Evolutionary conservation across 1,140 invertebrate species (phyloP).

Genomic region (Hylaeus volcanicus): DNA sequence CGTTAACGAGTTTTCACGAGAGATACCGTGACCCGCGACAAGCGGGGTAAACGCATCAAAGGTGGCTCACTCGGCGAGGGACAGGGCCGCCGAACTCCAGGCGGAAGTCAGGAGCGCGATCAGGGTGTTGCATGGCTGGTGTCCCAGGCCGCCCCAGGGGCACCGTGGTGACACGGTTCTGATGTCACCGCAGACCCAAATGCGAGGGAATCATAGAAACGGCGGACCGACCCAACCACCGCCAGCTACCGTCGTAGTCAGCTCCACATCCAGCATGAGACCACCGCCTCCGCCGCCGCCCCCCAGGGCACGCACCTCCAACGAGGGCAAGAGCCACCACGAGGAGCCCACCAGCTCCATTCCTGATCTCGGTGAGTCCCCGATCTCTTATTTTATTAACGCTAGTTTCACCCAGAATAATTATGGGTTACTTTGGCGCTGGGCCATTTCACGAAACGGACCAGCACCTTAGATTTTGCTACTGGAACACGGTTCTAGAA

Average conservation of each 20-base stretch:
- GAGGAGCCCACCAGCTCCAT: slow-evolving; percentile 92
- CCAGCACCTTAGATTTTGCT: too few relatives aligned
- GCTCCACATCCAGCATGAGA: slow-evolving; percentile 80
- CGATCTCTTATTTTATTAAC: background rate
- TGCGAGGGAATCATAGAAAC: slow-evolving; percentile 61
- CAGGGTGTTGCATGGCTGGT: slow-evolving; percentile 79
- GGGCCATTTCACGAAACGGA: too few relatives aligned
- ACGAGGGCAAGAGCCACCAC: slow-evolving; percentile 79
- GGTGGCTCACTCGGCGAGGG: slow-evolving; percentile 78
- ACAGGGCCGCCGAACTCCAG: slow-evolving; percentile 77
- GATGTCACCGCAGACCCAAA: slow-evolving; percentile 77
- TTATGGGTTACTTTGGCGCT: too few relatives aligned
- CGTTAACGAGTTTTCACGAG: slow-evolving; percentile 44
- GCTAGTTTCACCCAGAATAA: background rate
- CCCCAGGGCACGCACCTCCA: slow-evolving; percentile 76
- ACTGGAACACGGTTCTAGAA: too few relatives aligned
- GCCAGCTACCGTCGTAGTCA: slow-evolving; percentile 75
- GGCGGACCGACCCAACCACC: slow-evolving; percentile 56
- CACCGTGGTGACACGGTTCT: slow-evolving; percentile 75
- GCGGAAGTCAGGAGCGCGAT: slow-evolving; percentile 78
- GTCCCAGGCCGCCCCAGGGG: slow-evolving; percentile 69
- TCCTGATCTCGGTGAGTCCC: slow-evolving; percentile 89
- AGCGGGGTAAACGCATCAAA: slow-evolving; percentile 67
- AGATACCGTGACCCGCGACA: slow-evolving; percentile 63
- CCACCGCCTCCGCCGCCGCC: slow-evolving; percentile 82